Base-by-base conservation (phyloP, 2,888 invertebrate genomes). In the Apamea crenata region DNA sequence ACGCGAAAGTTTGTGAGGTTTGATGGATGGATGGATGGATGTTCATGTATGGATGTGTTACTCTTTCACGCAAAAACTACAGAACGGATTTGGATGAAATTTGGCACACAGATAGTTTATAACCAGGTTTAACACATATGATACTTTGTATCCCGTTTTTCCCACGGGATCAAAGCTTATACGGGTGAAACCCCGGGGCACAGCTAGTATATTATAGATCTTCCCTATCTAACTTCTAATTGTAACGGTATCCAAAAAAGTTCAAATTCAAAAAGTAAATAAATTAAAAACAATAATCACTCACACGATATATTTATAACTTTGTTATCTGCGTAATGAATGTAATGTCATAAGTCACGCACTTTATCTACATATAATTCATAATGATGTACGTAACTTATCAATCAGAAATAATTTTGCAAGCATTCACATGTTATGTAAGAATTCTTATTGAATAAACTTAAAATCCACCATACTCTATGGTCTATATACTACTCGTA, bases 351-450 rank as follows among this genome's bases (percentile, higher is more conserved):
- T 69, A 81, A 68, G 40, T 59, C 47, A 83, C 72, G 74, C 63
- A 72, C n/a, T 47, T 67, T 83, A 80, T 80, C 76, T 74, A n/a
- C 6, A 50, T 14, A 68, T 66, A 29, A 70, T 16, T 65, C 77
- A 77, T n/a, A 7, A 29, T 67, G 44, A 56, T 65, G 29, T 47
- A 78, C 65, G 16, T 56, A 44, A 25, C 36, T 59, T 59, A 69
- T 63, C n/a, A 63, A 32, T 59, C 29, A 66, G 73, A 76, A 84
- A 56, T 70, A n/a, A 61, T 75, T 61, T 70, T 69, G 70, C 36
- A 86, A 84, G 50, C 50, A 59, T 70, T 79, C 59, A 61, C 50
- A 8, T 71, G 68, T 65, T 61, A 32, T 21, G 71, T 40, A 72
- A 84, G 16, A 47, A 50, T 73, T 66, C 16, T 40, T 16, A n/a